Percentiles rank a stretch among this genome's conserved stretches.
Conservation (phyloP, 2,888 invertebrate species). For the Achlya flavicornis region DNA sequence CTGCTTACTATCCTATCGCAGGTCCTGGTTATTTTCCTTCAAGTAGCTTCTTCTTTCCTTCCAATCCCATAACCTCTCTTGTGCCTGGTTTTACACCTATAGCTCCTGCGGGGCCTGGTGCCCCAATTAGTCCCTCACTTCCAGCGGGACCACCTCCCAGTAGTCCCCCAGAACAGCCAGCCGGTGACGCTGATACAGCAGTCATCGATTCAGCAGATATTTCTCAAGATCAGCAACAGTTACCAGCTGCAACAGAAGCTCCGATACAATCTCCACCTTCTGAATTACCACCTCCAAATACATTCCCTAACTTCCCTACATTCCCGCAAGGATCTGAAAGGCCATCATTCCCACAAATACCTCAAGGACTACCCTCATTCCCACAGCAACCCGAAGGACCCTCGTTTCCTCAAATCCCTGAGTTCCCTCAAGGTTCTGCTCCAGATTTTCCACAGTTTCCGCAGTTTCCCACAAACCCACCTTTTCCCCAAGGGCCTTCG, state of each 20-base stretch:
- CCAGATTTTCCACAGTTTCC: slow-evolving; percentile 38
- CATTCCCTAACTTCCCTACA: slow-evolving; percentile 35
- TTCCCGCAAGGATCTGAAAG: slow-evolving; percentile 15
- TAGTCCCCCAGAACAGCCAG: slow-evolving; percentile 39
- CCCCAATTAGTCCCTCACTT: slow-evolving; percentile 31
- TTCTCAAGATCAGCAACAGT: slow-evolving; percentile 37
- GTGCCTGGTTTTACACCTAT: slow-evolving; percentile 18
- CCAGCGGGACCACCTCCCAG: slow-evolving; percentile 34
- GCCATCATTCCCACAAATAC: slow-evolving; percentile 44
- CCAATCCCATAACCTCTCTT: slow-evolving; percentile 34
- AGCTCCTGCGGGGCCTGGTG: slow-evolving; percentile 38
- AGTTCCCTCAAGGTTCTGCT: slow-evolving; percentile 40
- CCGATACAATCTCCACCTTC: slow-evolving; percentile 39
- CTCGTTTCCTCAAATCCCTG: slow-evolving; percentile 31
- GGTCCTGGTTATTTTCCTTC: slow-evolving; percentile 57
- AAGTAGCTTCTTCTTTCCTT: slow-evolving; percentile 52
- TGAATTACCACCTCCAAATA: slow-evolving; percentile 37
- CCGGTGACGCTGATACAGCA: slow-evolving; percentile 66
- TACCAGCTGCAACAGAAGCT: slow-evolving; percentile 27
- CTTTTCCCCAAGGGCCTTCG: slow-evolving; percentile 42
- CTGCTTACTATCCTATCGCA: slow-evolving; percentile 52
- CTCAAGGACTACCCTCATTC: slow-evolving; percentile 32
- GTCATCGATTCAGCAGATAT: slow-evolving; percentile 71
- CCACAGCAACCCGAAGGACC: slow-evolving; percentile 43
- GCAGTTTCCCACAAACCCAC: slow-evolving; percentile 42